Conservation (phyloP, 35 echinoderm and acorn worm genomes). For the Amphiura filiformis region DNA sequence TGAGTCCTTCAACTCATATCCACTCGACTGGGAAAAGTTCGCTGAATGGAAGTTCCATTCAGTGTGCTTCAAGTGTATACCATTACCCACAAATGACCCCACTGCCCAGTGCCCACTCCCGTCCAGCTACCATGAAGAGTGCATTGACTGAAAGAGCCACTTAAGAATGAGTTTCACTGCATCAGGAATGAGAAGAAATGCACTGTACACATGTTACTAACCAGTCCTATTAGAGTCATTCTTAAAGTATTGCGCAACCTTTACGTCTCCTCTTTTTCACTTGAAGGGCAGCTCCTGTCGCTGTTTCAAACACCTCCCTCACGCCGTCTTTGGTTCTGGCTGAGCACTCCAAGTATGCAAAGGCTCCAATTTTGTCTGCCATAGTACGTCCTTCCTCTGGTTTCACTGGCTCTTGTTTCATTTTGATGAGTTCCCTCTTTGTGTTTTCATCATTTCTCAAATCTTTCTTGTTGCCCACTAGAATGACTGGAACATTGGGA, state of each 20-base stretch:
- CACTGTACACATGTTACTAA: no score
- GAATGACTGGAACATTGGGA: constrained; percentile 94
- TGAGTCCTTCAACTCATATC: no score
- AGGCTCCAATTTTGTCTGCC: constrained; percentile 93
- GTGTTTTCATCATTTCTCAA: constrained; percentile 89
- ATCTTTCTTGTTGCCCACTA: constrained; percentile 99
- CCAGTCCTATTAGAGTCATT: no score
- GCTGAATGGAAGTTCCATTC: no score
- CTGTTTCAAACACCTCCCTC: constrained; percentile 95
- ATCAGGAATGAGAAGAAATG: no score
- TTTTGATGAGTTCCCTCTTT: constrained; percentile 77
- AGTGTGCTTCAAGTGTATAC: no score
- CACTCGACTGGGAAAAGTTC: no score
- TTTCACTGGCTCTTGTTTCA: constrained; percentile 99
- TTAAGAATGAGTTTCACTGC: no score
- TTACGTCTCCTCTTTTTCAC: constrained; percentile 80
- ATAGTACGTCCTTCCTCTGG: constrained; percentile 74
- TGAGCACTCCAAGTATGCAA: constrained; percentile 93
- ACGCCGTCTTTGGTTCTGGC: constrained; percentile 95
- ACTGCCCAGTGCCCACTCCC: no score
- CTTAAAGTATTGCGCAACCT: constrained; percentile 5
- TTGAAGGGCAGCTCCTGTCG: constrained; percentile 89
- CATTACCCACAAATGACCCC: no score
- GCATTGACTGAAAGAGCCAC: no score
- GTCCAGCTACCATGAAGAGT: no score